Evolutionary conservation across 2,888 invertebrate genomes (phyloP).

Genomic region (Drosophila putrida): DNA sequence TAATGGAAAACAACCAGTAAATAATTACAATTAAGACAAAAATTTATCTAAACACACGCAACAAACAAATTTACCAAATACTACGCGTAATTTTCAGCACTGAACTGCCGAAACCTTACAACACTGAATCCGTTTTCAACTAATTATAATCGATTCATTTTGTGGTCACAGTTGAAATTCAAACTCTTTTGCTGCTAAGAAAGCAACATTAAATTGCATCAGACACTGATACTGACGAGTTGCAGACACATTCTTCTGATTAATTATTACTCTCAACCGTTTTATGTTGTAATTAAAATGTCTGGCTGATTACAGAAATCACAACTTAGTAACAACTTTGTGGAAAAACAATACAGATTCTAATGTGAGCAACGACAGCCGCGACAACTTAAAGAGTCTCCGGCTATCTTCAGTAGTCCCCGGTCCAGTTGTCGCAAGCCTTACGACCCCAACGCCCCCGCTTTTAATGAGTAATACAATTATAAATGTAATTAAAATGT

Average conservation of each 20-base stretch:
- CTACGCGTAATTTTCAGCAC: constrained; percentile 40
- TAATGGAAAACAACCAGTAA: constrained; percentile 16
- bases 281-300: constrained; percentile 54
- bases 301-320: constrained; percentile 63
- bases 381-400: not conserved
- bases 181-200: constrained; percentile 7
- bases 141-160: constrained; percentile 31
- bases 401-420: constrained; percentile 30
- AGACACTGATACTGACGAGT: constrained; percentile 19
- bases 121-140: constrained; percentile 32
- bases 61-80: constrained; percentile 60
- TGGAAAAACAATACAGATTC: constrained; percentile 12
- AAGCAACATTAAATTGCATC: constrained; percentile 26
- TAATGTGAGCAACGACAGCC: constrained; percentile 24
- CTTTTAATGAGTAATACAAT: constrained; percentile 17
- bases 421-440: constrained; percentile 10
- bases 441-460: constrained; percentile 23
- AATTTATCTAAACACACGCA: constrained; percentile 36
- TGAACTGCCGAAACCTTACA: constrained; percentile 13
- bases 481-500: constrained; percentile 10
- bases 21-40: constrained; percentile 24
- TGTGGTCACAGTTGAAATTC: constrained; percentile 29
- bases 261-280: constrained; percentile 46
- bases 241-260: constrained; percentile 52
- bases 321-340: constrained; percentile 46